Evolutionary conservation across 92 coral and sea anemone species (phyloP).

Genomic region (Phymanthus crucifer): DNA sequence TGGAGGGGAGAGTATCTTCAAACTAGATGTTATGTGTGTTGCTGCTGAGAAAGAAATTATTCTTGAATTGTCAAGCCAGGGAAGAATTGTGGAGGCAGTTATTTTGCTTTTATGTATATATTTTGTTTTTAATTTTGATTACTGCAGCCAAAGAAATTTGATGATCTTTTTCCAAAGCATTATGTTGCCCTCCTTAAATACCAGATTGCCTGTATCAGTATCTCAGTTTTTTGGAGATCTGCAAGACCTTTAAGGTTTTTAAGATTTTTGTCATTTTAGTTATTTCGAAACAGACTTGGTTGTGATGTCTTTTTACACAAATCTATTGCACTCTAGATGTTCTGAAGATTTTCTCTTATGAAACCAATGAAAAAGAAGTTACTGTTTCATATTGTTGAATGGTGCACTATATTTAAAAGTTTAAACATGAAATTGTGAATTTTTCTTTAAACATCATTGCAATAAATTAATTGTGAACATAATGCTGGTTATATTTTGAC

Average conservation of each 20-base stretch:
- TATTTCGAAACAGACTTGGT: too few species aligned
- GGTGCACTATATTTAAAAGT: not conserved
- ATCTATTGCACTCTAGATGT: too few species aligned
- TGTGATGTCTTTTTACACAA: too few species aligned
- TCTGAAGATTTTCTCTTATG: too few species aligned
- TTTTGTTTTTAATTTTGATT: constrained; percentile 42
- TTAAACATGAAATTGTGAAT: too few species aligned
- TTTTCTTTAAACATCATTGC: not conserved
- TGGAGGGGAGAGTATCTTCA: constrained; percentile 25
- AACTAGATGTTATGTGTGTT: constrained; percentile 17
- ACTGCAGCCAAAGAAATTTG: constrained; percentile 20
- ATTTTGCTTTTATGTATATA: constrained; percentile 24
- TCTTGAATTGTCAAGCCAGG: constrained; percentile 3
- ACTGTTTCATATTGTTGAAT: not conserved
- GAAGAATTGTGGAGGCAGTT: constrained; percentile 23
- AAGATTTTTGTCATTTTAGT: too few species aligned
- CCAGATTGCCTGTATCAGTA: constrained; percentile 13
- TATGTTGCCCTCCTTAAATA: constrained; percentile 23
- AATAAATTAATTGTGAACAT: not conserved
- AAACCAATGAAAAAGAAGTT: too few species aligned
- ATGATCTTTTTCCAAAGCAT: constrained; percentile 27
- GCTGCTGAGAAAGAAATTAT: constrained; percentile 25
- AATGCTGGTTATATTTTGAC: not conserved
- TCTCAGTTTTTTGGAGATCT: constrained; percentile 21
- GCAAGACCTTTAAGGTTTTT: too few species aligned